Base-by-base conservation (phyloP, 2,797 vertebrate species). In the Eulemur coronatus region DNA sequence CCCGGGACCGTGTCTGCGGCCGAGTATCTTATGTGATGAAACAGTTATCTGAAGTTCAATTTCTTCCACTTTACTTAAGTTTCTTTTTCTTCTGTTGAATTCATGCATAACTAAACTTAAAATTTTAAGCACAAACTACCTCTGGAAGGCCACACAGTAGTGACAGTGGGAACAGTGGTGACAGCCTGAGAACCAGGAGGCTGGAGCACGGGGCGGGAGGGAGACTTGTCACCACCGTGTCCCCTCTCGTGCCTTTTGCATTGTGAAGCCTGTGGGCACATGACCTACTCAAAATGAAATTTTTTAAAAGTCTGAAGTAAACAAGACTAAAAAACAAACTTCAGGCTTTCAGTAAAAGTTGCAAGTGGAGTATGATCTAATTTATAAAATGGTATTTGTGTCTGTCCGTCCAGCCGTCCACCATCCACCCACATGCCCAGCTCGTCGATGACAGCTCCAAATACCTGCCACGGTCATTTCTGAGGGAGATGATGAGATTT, bases 161-260 rank as follows among this genome's bases (percentile, higher is more conserved):
- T 5, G 35, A 52, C 43, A 48, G 4, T 0, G 26, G 35, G 55
- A 20, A 33, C 18, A 33, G 55, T 3, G 9, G 26, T 33, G 57
- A 46, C n/a, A 48, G 75, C n/a, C 8, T 17, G 41, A 50, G 61
- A 46, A 26, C 3, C 1, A 26, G 28, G 30, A 26, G 52, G 30
- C 30, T 0, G 22, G 48, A 69, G 2, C 5, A 20, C 1, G 1
- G 70, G 2, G 1, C 0, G 0, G 43, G 24, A 35, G 26, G 13
- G 24, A 69, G 28, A 4, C 15, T 9, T 20, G 52, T 33, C 50
- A 10, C 55, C 50, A 8, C 43, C 4, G 0, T 0, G 18, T 46
- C 1, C 55, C 22, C 33, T 50, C 43, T 3, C 2, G 0, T 18
- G 38, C 35, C 17, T 85, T 78, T 2, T 24, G 20, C 75, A 33